Evolutionary conservation across 2,888 invertebrate species (phyloP), one percentile per base, ranked within the genome.

Genomic region (Troilus luridus): DNA sequence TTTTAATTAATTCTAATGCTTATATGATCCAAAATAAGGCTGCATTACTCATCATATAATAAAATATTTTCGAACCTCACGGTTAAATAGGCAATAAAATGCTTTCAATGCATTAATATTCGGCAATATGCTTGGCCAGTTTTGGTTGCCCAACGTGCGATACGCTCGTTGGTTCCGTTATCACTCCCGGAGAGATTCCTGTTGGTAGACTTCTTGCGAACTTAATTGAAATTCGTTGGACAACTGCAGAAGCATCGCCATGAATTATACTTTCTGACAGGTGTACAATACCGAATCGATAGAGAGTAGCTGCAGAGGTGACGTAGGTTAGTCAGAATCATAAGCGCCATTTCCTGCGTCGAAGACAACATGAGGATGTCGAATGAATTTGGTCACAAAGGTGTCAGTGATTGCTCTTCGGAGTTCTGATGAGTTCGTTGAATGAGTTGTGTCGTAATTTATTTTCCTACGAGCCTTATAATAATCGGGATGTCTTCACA

Each of bases 101-200:
- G 21, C 62, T 72, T 72, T 72, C 72, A 1, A 27, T 14, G 27
- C 27, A 72, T 72, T 72, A 6, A 72, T 72, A 72, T 72, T 72
- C 72, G 27, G 72, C 27, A 27, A 27, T 72, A 72, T 14, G 27
- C 7, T 27, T 27, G 72, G 72, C 0, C 21, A 21, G 21, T 21
- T 64, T 64, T n/a, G 64, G 27, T 27, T 72, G 72, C 24, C 72
- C 72, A 72, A 27, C 27, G 27, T 14, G 72, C 27, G 72, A 72
- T 27, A 72, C 72, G 72, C 72, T 72, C 14, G 24, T 72, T 27
- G 72, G 72, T 72, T 72, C 72, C 72, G 72, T 27, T 72, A 72
- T 72, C 0, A 24, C 5, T n/a, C 6, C 2, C 3, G 72, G 24
- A 1, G 72, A 27, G 27, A 72, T 72, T 72, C 72, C 72, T 14